Evolutionary conservation across 23 tunicate species (phyloP).

Genomic region (Corella eumyota): DNA sequence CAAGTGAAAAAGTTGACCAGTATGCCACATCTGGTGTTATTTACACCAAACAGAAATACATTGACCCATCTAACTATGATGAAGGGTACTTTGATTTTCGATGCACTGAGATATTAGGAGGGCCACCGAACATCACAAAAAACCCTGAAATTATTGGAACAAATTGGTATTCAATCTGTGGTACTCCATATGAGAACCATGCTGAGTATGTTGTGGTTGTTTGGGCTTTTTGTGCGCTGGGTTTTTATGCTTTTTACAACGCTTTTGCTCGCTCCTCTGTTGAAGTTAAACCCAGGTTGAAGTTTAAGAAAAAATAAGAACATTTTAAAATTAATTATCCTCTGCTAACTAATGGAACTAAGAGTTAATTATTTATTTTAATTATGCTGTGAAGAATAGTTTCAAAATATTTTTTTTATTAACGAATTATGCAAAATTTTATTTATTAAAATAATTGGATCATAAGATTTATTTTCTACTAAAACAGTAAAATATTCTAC

Average conservation of each 20-base stretch:
- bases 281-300: too few relatives aligned
- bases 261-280: slow-evolving; percentile 70
- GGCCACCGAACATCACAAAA: slow-evolving; percentile 61
- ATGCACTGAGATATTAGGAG: slow-evolving; percentile 42
- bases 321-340: too few relatives aligned
- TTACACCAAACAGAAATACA: slow-evolving; percentile 71
- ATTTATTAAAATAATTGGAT: too few relatives aligned
- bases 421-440: too few relatives aligned
- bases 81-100: slow-evolving; percentile 86
- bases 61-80: slow-evolving; percentile 63
- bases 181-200: slow-evolving; percentile 59
- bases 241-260: slow-evolving; percentile 48
- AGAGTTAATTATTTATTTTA: too few relatives aligned
- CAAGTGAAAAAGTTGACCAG: slow-evolving; percentile 36
- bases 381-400: too few relatives aligned
- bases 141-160: slow-evolving; percentile 52
- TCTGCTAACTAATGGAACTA: too few relatives aligned
- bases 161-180: slow-evolving; percentile 74
- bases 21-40: slow-evolving; percentile 59
- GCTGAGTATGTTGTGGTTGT: slow-evolving; percentile 70
- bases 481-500: too few relatives aligned
- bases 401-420: too few relatives aligned
- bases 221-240: slow-evolving; percentile 69
- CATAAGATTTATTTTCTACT: too few relatives aligned
- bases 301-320: too few relatives aligned